Evolutionary conservation across 92 coral and sea anemone genomes (phyloP).

Genomic region (Porites evermanni): DNA sequence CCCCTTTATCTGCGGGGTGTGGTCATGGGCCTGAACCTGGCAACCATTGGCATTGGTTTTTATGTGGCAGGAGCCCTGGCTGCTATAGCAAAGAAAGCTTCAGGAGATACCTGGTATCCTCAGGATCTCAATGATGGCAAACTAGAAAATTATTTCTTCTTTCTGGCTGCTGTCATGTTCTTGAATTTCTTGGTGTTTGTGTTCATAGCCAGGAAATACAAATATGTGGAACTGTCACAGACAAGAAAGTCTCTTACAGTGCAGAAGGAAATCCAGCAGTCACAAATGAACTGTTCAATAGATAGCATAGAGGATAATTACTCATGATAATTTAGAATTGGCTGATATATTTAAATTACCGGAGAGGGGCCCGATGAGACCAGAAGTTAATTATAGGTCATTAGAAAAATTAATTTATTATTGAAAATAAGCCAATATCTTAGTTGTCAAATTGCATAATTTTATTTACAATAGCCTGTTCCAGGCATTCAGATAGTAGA

Average conservation of each 20-base stretch:
- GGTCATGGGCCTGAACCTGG: constrained; percentile 50
- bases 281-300: neutral
- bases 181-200: constrained; percentile 56
- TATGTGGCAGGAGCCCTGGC: constrained; percentile 72
- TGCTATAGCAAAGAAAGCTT: constrained; percentile 56
- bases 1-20: constrained; percentile 66
- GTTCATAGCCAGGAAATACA: constrained; percentile 47
- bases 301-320: neutral
- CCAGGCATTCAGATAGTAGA: too few relatives aligned
- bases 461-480: too few relatives aligned
- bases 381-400: too few relatives aligned
- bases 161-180: constrained; percentile 61
- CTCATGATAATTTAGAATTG: too few relatives aligned
- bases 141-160: constrained; percentile 65
- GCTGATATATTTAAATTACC: too few relatives aligned
- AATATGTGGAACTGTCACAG: constrained; percentile 26
- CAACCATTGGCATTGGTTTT: constrained; percentile 56
- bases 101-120: constrained; percentile 61
- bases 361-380: too few relatives aligned
- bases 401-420: too few relatives aligned
- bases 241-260: neutral
- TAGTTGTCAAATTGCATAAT: too few relatives aligned
- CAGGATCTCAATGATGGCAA: constrained; percentile 59
- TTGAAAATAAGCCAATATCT: too few relatives aligned
- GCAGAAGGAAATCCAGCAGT: neutral